Conservation (phyloP, 2,797 vertebrate genomes). For the Carcharodon carcharias region DNA sequence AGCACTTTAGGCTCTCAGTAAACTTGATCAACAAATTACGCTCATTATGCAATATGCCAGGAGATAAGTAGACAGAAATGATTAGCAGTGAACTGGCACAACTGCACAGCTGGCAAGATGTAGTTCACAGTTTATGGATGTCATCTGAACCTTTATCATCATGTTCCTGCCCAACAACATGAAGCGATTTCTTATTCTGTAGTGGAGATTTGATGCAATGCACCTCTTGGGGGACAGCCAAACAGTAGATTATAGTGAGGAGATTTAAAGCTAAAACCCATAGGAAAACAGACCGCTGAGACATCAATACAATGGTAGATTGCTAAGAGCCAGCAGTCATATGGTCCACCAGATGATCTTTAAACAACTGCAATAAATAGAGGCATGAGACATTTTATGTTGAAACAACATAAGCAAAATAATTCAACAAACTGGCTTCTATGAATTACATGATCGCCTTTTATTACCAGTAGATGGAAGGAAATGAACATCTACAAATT, state of each 20-base stretch:
- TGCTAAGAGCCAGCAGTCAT: not conserved
- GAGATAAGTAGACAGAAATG: not conserved
- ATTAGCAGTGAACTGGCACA: conserved; percentile 16
- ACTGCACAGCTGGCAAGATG: not conserved
- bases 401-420: not conserved
- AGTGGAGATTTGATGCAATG: not conserved
- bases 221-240: conserved; percentile 14
- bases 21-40: not conserved
- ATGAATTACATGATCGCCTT: not conserved
- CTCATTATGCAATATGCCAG: not conserved
- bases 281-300: not conserved
- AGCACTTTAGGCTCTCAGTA: not conserved
- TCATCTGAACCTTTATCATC: not conserved
- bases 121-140: conserved; percentile 20
- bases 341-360: not conserved
- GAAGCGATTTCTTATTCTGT: conserved; percentile 17
- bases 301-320: not conserved
- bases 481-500: not conserved
- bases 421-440: not conserved
- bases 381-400: not conserved
- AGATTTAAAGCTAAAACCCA: conserved; percentile 9
- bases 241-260: conserved; percentile 9
- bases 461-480: not conserved
- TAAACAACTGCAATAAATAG: not conserved
- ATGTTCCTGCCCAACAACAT: not conserved